phyloP scores from a whole-genome alignment of 2,888 invertebrate species.

The Sarcophaga carnaria region DNA sequence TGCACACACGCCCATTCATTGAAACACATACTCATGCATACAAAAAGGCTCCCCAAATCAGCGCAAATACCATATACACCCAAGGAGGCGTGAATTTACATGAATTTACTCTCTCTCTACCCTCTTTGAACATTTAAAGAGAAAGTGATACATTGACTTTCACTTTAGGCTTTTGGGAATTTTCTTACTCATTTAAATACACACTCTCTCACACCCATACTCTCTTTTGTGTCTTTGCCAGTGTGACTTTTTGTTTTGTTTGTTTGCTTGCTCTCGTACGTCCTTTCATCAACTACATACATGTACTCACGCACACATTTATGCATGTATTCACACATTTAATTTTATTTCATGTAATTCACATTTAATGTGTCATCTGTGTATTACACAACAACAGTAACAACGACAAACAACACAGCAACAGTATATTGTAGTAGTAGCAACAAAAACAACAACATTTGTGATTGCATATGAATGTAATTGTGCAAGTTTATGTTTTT shows the following conservation, averaged over 20 bases:
- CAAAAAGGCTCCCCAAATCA: neutral
- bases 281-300: constrained; percentile 4
- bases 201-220: neutral
- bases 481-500: constrained; percentile 16
- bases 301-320: neutral
- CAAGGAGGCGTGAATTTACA: neutral
- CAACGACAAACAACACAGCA: neutral
- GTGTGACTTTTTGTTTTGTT: too few species aligned
- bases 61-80: neutral
- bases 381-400: constrained; percentile 44
- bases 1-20: neutral
- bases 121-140: neutral
- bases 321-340: constrained; percentile 17
- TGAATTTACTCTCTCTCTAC: neutral
- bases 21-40: neutral
- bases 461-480: constrained; percentile 10
- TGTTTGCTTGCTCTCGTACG: neutral
- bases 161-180: constrained; percentile 10
- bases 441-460: neutral
- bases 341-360: constrained; percentile 64
- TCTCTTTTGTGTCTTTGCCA: too few species aligned
- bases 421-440: neutral
- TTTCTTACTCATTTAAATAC: neutral
- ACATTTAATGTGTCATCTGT: constrained; percentile 64
- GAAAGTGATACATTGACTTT: constrained; percentile 28